Evolutionary conservation across 2,797 vertebrate genomes (phyloP).

Genomic region (Sebastes cheni): DNA sequence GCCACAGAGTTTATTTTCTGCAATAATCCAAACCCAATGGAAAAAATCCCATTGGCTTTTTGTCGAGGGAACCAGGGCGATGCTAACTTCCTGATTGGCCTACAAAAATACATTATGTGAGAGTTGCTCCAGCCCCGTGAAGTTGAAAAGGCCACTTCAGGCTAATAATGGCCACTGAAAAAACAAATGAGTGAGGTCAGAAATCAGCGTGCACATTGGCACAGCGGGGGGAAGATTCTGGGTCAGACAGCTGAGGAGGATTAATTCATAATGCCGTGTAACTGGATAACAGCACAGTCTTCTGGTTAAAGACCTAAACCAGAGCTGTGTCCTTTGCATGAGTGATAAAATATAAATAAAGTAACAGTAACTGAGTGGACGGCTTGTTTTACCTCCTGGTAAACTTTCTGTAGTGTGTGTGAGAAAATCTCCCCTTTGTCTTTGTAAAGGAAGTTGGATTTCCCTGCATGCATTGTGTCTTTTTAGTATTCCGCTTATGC

Average conservation of each 20-base stretch:
- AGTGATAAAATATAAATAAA: slow-evolving; percentile 1
- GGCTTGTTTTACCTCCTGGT: slow-evolving; percentile 5
- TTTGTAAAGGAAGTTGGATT: slow-evolving; percentile 4
- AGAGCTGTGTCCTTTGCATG: slow-evolving; percentile 11
- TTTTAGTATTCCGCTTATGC: slow-evolving; percentile 54
- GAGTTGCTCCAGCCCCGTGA: not conserved
- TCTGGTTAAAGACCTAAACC: slow-evolving; percentile 52
- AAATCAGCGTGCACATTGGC: slow-evolving; percentile 1
- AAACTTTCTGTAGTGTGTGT: not conserved
- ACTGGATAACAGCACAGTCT: slow-evolving; percentile 59
- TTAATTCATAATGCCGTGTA: slow-evolving; percentile 61
- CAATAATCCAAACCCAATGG: too few species aligned
- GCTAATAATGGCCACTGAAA: slow-evolving; percentile 30
- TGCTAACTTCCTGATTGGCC: not conserved
- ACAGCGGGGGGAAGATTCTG: slow-evolving; percentile 25
- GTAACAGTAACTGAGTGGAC: not conserved
- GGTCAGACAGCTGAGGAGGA: slow-evolving; percentile 59
- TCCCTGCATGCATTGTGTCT: slow-evolving; percentile 6
- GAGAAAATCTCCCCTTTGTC: not conserved
- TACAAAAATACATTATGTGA: not conserved
- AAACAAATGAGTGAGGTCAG: slow-evolving; percentile 47
- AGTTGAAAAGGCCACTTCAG: slow-evolving; percentile 20
- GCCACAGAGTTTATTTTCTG: too few species aligned
- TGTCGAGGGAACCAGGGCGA: too few species aligned
- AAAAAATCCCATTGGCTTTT: too few species aligned